Evolutionary conservation across 1,140 invertebrate species (phyloP), one percentile per base, ranked within the genome.

Genomic region (Helicoverpa zea): DNA sequence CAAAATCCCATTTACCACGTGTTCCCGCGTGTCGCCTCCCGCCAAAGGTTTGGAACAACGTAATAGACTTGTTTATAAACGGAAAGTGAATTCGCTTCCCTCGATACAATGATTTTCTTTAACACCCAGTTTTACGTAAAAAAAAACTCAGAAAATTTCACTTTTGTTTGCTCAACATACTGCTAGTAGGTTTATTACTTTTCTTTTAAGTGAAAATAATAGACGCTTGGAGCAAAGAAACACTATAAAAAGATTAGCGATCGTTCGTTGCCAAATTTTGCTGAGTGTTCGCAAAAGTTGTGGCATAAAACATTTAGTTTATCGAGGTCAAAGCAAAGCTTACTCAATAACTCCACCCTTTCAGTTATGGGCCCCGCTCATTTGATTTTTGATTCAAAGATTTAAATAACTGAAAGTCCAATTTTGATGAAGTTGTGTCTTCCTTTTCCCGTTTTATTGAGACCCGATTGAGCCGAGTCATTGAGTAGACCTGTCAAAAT

Each of bases 1-100:
- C 79, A 83, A 83, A 86, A 88, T 84, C 86, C 82, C 81, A 88
- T 88, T 88, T 86, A 81, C 79, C 86, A 84, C 84, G 83, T 85
- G 80, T 79, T 82, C 70, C 68, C 72, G 47, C 73, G 74, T 79
- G 82, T 81, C 76, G 63, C 73, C 79, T 68, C 81, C 75, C 74
- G 68, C 77, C 81, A 82, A 79, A 79, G 79, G 78, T 74, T 70
- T 81, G 59, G 64, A 80, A 79, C 82, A 66, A 64, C 79, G 81
- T 87, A 87, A 87, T 87, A 84, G 80, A 86, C 51, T 84, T 86
- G 81, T 87, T 86, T 84, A 86, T 84, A 74, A 77, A 74, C 63
- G 68, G 80, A 72, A 84, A 86, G 70, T 83, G 77, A 82, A 83
- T 79, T 81, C 81, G 52, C 66, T 76, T 76, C 79, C 75, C 68